A percentile compares a stretch with the other conserved stretches of the same genome.
These are phyloP conservation scores for Spisula subtruncata DNA, from an alignment of 2,888 invertebrate genomes.

Conservation along the genomic window DNA sequence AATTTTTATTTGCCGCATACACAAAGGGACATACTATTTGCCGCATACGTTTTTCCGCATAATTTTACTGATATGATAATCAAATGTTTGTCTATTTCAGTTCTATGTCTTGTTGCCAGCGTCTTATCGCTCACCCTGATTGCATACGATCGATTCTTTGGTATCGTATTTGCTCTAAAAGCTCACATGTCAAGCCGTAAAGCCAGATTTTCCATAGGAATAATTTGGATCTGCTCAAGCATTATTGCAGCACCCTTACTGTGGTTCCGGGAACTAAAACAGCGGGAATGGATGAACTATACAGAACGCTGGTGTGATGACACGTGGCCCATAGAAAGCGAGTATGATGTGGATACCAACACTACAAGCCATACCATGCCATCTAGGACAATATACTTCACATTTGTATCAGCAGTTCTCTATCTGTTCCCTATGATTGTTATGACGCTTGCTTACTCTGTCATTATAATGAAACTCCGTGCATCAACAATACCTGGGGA, in stretches of 20 bases:
- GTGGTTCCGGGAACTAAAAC: slow-evolving; percentile 88
- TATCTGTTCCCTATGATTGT: slow-evolving; percentile 93
- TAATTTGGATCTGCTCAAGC: slow-evolving; percentile 91
- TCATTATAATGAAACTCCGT: slow-evolving; percentile 91
- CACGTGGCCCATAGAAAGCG: slow-evolving; percentile 75
- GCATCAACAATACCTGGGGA: slow-evolving; percentile 86
- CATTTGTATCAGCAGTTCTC: slow-evolving; percentile 92
- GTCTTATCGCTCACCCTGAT: slow-evolving; percentile 93
- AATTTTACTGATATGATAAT: too few species aligned
- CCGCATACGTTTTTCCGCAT: too few species aligned
- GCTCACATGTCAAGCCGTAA: slow-evolving; percentile 91
- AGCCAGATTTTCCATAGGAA: slow-evolving; percentile 90
- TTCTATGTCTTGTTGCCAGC: slow-evolving; percentile 92
- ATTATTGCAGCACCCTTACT: slow-evolving; percentile 89
- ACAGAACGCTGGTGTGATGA: slow-evolving; percentile 93
- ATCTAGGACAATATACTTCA: slow-evolving; percentile 92
- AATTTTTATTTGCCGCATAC: too few species aligned
- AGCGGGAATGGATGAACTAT: slow-evolving; percentile 93
- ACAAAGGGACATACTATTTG: too few species aligned
- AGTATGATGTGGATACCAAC: slow-evolving; percentile 55
- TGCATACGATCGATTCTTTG: slow-evolving; percentile 94
- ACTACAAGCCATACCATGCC: slow-evolving; percentile 71
- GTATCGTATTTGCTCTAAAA: slow-evolving; percentile 92
- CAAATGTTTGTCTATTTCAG: slow-evolving; percentile 86
- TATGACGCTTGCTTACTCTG: slow-evolving; percentile 92